Base-by-base conservation (phyloP, 2,888 invertebrate genomes). In the Xestobium rufovillosum region DNA sequence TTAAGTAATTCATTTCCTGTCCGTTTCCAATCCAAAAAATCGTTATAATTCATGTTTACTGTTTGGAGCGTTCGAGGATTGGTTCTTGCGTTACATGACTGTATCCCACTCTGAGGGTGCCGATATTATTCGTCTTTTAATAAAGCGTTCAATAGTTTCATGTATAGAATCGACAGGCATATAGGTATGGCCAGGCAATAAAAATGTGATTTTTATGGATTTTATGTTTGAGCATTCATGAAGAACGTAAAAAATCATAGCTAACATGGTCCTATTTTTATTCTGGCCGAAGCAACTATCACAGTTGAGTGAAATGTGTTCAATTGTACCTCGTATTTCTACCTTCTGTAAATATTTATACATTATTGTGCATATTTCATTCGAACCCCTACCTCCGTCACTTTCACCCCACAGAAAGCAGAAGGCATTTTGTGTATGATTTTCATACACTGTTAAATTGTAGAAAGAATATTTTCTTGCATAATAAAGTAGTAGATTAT, bases 111-210 rank as follows among this genome's bases (percentile, higher is more conserved):
- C 49, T 2, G 48, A 49, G 19, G 51, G 50, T 26, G 41, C 42
- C 51, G 49, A 52, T 14, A 52, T 43, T 29, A 43, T 49, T 16
- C 46, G 34, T 31, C 44, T 50, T 37, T 26, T 36, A 11, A 48
- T 46, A 40, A 39, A 42, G 10, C 43, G 26, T 30, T 53, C 52
- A 12, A 52, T 52, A 6, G 40, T 39, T 28, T 46, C 41, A 35
- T 48, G 47, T 37, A 46, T 43, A 4, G 36, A 42, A 35, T 54
- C 53, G 2, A n/a, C n/a, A n/a, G 54, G 52, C 57, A 57, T 59
- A 26, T 52, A 49, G 14, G 53, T 52, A 17, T 57, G 56, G 3
- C 56, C 58, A 2, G 55, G 47, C 10, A 57, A 33, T 14, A 57
- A 37, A 34, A 43, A 56, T 27, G 26, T 17, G 9, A 23, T 23